These are phyloP conservation scores for Symphodus melops DNA, from an alignment of 2,113 vertebrate species.

Conservation along the genomic window DNA sequence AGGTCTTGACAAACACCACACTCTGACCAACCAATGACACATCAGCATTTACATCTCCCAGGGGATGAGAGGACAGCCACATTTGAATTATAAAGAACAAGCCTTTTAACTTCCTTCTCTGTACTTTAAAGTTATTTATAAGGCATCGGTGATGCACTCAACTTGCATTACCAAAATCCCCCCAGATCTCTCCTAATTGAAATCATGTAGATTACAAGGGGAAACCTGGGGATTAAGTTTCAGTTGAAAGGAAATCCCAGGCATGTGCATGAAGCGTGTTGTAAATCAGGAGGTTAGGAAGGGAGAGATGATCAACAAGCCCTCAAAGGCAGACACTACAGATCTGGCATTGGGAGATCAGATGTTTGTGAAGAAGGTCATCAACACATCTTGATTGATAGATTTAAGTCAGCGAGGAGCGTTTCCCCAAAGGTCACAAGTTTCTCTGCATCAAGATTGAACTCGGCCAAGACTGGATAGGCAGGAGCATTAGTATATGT, in stretches of 20 bases:
- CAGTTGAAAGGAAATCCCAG: slow-evolving; percentile 62
- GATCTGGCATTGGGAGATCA: slow-evolving; percentile 20
- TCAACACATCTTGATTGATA: slow-evolving; percentile 45
- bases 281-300: slow-evolving; percentile 59
- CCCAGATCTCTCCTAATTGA: slow-evolving; percentile 74
- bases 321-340: slow-evolving; percentile 24
- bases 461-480: not conserved
- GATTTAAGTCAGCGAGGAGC: not conserved
- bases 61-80: slow-evolving; percentile 28
- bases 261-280: slow-evolving; percentile 56
- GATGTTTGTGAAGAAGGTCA: slow-evolving; percentile 36
- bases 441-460: not conserved
- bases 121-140: slow-evolving; percentile 57
- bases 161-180: slow-evolving; percentile 55
- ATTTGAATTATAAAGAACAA: slow-evolving; percentile 36
- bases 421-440: not conserved
- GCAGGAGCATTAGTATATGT: slow-evolving; percentile 5
- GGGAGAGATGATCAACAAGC: slow-evolving; percentile 30
- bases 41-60: slow-evolving; percentile 50
- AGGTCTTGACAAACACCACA: slow-evolving; percentile 52
- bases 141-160: slow-evolving; percentile 69
- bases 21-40: slow-evolving; percentile 24
- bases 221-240: slow-evolving; percentile 60
- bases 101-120: slow-evolving; percentile 35
- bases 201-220: slow-evolving; percentile 65